Percentiles rank a stretch among this genome's conserved stretches.
Evolutionary conservation across 1,140 invertebrate species (phyloP).

Genomic region (Spodoptera litura): DNA sequence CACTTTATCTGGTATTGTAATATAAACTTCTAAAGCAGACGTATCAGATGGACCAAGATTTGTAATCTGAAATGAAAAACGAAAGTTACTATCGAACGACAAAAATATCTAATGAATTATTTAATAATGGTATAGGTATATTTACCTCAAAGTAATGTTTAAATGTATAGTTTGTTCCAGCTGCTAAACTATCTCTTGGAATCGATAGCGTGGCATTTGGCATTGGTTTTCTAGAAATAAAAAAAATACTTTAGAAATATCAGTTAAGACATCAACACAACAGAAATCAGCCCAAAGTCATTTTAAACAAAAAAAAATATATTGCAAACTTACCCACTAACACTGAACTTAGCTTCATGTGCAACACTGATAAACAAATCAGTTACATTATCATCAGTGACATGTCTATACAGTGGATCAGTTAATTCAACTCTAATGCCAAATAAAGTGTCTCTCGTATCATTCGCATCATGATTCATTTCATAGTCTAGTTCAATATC

Average conservation of each 20-base stretch:
- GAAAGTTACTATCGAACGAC: too few relatives aligned
- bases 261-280: too few relatives aligned
- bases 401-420: constrained; percentile 65
- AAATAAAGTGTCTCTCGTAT: constrained; percentile 44
- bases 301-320: neutral
- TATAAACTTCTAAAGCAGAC: constrained; percentile 55
- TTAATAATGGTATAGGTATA: too few relatives aligned
- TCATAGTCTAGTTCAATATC: constrained; percentile 74
- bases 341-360: constrained; percentile 63
- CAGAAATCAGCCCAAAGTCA: too few relatives aligned
- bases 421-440: constrained; percentile 61
- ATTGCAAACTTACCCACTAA: constrained; percentile 66
- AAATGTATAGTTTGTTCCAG: constrained; percentile 59
- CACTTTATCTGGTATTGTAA: constrained; percentile 65
- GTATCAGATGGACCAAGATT: constrained; percentile 74
- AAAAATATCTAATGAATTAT: too few relatives aligned
- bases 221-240: constrained; percentile 66
- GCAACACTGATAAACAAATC: constrained; percentile 61
- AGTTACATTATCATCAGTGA: constrained; percentile 55
- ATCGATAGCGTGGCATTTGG: constrained; percentile 69
- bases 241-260: neutral
- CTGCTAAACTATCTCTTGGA: constrained; percentile 63
- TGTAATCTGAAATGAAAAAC: constrained; percentile 60
- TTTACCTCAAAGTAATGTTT: constrained; percentile 74
- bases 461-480: constrained; percentile 45